These are phyloP conservation scores for Drosophila subsilvestris DNA, from an alignment of 2,888 invertebrate genomes.

Conservation along the genomic window DNA sequence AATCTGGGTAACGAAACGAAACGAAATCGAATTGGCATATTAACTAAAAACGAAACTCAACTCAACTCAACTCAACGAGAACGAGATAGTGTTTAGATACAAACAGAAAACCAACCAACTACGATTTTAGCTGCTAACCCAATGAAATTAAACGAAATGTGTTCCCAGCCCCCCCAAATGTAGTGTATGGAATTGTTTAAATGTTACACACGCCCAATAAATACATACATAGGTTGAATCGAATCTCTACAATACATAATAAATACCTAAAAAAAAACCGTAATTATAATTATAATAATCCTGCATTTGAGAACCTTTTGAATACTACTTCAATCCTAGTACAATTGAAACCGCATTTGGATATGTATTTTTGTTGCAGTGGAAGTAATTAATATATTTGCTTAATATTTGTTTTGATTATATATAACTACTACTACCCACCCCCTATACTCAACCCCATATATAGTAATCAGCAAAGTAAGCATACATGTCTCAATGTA, in stretches of 20 bases:
- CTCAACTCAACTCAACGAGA: slow-evolving; percentile 26
- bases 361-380: slow-evolving; percentile 72
- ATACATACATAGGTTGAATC: slow-evolving; percentile 56
- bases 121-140: slow-evolving; percentile 7
- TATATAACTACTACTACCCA: slow-evolving; percentile 37
- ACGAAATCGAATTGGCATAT: slow-evolving; percentile 52
- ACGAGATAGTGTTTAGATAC: slow-evolving; percentile 25
- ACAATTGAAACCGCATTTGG: slow-evolving; percentile 67
- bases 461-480: slow-evolving; percentile 22
- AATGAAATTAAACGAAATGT: slow-evolving; percentile 21
- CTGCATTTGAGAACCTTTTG: slow-evolving; percentile 59
- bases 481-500: slow-evolving; percentile 43
- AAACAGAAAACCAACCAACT: slow-evolving; percentile 6
- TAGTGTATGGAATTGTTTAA: slow-evolving; percentile 76
- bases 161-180: slow-evolving; percentile 49
- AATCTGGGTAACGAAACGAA: slow-evolving; percentile 44
- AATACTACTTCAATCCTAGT: slow-evolving; percentile 61
- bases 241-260: slow-evolving; percentile 15
- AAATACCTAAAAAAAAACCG: background rate
- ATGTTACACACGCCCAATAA: slow-evolving; percentile 68
- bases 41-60: slow-evolving; percentile 30
- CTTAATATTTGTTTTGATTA: slow-evolving; percentile 62
- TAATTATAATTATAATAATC: slow-evolving; percentile 6
- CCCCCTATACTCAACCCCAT: background rate
- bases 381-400: slow-evolving; percentile 29